Conservation (phyloP, 2,888 invertebrate species). For the Caenorhabditis sp. region DNA sequence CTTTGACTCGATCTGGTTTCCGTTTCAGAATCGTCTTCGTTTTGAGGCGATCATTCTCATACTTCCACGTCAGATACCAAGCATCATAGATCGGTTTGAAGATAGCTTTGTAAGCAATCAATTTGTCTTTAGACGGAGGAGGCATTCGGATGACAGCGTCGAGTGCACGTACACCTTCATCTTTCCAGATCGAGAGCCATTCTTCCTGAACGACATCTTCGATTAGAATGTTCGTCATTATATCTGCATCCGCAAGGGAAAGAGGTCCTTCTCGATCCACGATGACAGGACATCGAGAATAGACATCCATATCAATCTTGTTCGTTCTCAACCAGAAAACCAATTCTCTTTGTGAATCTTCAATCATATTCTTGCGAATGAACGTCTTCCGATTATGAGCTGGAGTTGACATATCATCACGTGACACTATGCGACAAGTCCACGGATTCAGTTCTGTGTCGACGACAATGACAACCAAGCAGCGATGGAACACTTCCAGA, state of each 20-base stretch:
- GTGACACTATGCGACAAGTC: slow-evolving; percentile 12
- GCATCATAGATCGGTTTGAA: slow-evolving; percentile 57
- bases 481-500: slow-evolving; percentile 2
- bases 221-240: slow-evolving; percentile 18
- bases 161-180: slow-evolving; percentile 46
- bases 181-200: slow-evolving; percentile 19
- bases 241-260: neutral
- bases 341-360: slow-evolving; percentile 24
- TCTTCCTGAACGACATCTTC: slow-evolving; percentile 19
- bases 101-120: slow-evolving; percentile 18
- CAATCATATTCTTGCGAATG: slow-evolving; percentile 22
- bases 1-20: slow-evolving; percentile 24
- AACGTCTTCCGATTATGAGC: neutral
- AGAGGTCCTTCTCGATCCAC: slow-evolving; percentile 4
- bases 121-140: slow-evolving; percentile 14
- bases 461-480: slow-evolving; percentile 21
- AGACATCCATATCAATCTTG: slow-evolving; percentile 40
- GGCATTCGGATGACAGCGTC: slow-evolving; percentile 50
- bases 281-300: slow-evolving; percentile 27
- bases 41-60: neutral
- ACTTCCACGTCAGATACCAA: slow-evolving; percentile 43
- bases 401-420: neutral
- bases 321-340: slow-evolving; percentile 8
- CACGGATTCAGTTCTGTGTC: slow-evolving; percentile 44
- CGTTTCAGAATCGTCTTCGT: neutral